Conservation (phyloP, 2,888 invertebrate genomes). For the Eulithis testata region DNA sequence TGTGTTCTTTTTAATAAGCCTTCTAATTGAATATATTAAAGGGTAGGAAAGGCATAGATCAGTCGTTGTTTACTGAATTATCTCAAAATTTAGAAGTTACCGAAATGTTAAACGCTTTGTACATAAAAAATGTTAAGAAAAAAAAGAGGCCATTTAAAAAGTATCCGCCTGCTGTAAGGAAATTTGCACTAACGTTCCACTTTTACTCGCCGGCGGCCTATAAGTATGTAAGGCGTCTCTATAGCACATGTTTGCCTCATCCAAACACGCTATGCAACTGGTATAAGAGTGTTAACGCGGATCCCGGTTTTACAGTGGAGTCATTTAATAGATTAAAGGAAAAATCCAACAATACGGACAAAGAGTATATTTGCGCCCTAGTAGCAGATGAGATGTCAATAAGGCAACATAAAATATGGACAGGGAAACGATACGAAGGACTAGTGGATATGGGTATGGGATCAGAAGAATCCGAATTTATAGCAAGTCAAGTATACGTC, state of each 20-base stretch:
- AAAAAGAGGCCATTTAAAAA: not conserved
- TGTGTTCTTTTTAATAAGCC: no score
- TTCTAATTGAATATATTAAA: no score
- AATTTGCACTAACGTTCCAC: conserved; percentile 7
- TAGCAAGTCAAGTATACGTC: conserved; percentile 38
- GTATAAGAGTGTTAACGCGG: not conserved
- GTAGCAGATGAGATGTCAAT: conserved; percentile 42
- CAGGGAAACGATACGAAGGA: conserved; percentile 34
- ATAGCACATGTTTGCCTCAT: not conserved
- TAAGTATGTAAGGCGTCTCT: conserved; percentile 1
- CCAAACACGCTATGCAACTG: not conserved
- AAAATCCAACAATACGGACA: conserved; percentile 5
- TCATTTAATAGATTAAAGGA: conserved; percentile 16
- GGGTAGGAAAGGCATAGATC: no score
- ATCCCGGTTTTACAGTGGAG: conserved; percentile 11
- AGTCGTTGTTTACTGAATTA: no score
- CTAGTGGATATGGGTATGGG: conserved; percentile 25
- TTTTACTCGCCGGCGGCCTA: conserved; percentile 11
- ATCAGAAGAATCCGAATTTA: conserved; percentile 22
- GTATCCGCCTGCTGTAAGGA: conserved; percentile 3
- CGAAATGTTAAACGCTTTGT: no score
- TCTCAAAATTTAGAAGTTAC: no score
- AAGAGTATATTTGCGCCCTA: conserved; percentile 15
- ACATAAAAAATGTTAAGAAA: no score
- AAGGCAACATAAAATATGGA: conserved; percentile 38